Evolutionary conservation across 1,140 invertebrate genomes (phyloP).

Genomic region (Charaxes varanes): DNA sequence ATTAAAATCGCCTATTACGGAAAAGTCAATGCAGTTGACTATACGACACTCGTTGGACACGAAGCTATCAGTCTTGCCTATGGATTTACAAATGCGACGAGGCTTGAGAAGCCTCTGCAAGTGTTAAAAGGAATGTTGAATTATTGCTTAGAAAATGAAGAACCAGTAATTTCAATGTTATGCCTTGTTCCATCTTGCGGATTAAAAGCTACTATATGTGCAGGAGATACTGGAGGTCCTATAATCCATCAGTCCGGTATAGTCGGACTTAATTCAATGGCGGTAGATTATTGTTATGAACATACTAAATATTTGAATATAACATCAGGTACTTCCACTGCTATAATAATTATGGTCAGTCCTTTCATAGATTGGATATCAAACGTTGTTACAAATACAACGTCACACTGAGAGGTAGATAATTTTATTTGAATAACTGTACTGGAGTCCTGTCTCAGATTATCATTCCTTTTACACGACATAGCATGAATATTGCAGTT

Average conservation of each 20-base stretch:
- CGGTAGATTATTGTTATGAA: too few species aligned
- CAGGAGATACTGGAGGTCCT: conserved; percentile 12
- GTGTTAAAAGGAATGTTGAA: background rate
- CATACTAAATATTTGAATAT: too few species aligned
- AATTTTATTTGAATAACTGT: too few species aligned
- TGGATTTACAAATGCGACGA: background rate
- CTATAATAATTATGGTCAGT: too few species aligned
- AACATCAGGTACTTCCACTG: too few species aligned
- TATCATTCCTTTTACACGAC: too few species aligned
- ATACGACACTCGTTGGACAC: background rate
- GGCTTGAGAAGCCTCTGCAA: background rate
- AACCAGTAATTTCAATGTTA: background rate
- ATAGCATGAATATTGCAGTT: too few species aligned
- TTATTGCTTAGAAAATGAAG: background rate
- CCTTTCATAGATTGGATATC: too few species aligned
- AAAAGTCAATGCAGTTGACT: conserved; percentile 1
- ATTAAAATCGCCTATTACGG: background rate
- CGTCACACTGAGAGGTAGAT: too few species aligned
- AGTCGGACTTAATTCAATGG: conserved; percentile 11
- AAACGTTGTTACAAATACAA: too few species aligned
- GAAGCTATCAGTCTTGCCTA: background rate
- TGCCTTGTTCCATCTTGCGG: conserved; percentile 5
- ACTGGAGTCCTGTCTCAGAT: too few species aligned
- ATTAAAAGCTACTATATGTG: conserved; percentile 7
- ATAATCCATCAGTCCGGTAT: conserved; percentile 8